Conservation (phyloP, 2,888 invertebrate genomes). For the Alviniconcha strummeri region DNA sequence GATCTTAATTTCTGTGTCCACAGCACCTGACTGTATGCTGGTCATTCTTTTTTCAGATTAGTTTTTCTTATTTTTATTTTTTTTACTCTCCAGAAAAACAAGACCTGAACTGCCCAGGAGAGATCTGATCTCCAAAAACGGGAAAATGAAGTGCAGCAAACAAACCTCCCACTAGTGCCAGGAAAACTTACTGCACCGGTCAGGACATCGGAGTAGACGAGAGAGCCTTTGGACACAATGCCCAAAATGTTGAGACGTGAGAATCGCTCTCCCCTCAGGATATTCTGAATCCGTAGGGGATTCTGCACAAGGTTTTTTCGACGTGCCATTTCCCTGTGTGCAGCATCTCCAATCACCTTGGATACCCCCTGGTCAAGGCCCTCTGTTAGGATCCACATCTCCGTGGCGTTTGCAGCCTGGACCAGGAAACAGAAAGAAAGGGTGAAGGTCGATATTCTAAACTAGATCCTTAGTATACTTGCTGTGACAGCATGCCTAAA, state of each 20-base stretch:
- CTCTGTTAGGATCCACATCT: slow-evolving; percentile 71
- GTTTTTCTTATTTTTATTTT: too few species aligned
- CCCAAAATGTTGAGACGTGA: slow-evolving; percentile 65
- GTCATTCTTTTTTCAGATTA: too few species aligned
- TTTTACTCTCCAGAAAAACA: too few species aligned
- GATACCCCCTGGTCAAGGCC: slow-evolving; percentile 68
- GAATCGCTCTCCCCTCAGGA: slow-evolving; percentile 40
- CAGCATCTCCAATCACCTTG: slow-evolving; percentile 71
- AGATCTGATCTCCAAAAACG: too few species aligned
- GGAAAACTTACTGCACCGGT: slow-evolving; percentile 51
- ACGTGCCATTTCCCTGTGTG: slow-evolving; percentile 63
- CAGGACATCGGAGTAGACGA: slow-evolving; percentile 51
- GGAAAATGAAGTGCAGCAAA: too few species aligned
- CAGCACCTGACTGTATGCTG: too few species aligned
- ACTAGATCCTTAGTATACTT: too few species aligned
- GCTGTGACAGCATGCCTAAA: too few species aligned
- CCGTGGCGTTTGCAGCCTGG: slow-evolving; percentile 70
- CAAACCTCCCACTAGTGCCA: too few species aligned
- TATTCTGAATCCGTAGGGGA: slow-evolving; percentile 36
- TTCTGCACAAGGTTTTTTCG: slow-evolving; percentile 46
- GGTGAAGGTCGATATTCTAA: background rate
- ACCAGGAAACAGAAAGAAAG: background rate
- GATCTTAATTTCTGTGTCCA: too few species aligned
- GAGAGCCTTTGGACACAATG: slow-evolving; percentile 54
- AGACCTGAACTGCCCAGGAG: too few species aligned